Conservation (phyloP, 2,888 invertebrate genomes). For the Saturnia japonica region DNA sequence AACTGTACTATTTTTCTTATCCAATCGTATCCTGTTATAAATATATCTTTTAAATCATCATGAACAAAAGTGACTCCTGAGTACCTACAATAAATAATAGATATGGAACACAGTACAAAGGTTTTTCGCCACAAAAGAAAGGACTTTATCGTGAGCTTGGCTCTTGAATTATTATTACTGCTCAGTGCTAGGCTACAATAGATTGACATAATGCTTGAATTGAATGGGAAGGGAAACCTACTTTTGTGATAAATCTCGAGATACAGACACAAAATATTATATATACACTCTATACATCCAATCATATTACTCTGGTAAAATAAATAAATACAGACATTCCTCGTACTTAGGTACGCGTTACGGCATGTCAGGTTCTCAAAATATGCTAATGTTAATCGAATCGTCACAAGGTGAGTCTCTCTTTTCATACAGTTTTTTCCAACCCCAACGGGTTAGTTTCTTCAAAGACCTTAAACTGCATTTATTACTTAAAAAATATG, state of each 20-base stretch:
- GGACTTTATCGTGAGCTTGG: constrained; percentile 3
- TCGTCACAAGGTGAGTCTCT: no score
- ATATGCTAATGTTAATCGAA: no score
- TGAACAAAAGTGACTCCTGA: background rate
- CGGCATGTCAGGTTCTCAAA: no score
- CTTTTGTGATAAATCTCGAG: background rate
- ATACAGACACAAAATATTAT: background rate
- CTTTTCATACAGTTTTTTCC: no score
- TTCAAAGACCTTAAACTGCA: no score
- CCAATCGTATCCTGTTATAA: background rate
- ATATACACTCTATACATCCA: no score
- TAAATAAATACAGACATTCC: no score
- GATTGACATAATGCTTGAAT: constrained; percentile 2
- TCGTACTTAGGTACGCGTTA: no score
- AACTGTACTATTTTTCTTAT: background rate
- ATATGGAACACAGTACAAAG: constrained; percentile 1
- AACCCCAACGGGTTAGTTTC: no score
- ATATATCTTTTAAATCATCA: background rate
- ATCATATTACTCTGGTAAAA: no score
- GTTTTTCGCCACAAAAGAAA: background rate
- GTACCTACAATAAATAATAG: constrained; percentile 11
- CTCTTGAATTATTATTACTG: constrained; percentile 13
- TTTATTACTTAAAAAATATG: no score
- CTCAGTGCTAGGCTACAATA: background rate
- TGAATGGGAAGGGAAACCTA: background rate